phyloP scores from a whole-genome alignment of 2,888 invertebrate species.

The Acronicta aceris region DNA sequence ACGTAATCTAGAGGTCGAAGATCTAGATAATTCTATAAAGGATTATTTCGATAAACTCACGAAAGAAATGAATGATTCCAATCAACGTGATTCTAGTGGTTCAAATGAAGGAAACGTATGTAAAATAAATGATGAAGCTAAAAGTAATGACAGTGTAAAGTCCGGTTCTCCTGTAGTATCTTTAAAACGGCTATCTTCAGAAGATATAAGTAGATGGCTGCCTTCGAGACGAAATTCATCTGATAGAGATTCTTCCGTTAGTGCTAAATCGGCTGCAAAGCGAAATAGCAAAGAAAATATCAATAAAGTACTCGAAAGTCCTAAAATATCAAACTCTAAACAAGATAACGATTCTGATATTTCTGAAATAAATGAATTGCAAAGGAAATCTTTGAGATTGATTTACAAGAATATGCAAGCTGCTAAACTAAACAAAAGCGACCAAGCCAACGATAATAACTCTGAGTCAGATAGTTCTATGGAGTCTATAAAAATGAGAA shows the following conservation, averaged over 20 bases:
- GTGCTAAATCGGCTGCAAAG: slow-evolving; percentile 19
- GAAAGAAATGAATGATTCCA: slow-evolving; percentile 51
- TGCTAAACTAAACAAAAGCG: slow-evolving; percentile 6
- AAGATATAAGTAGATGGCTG: slow-evolving; percentile 63
- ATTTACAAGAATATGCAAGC: slow-evolving; percentile 16
- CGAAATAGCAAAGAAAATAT: slow-evolving; percentile 1
- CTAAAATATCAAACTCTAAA: slow-evolving; percentile 3
- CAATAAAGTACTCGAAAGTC: not conserved
- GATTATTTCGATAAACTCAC: slow-evolving; percentile 70
- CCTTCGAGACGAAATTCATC: slow-evolving; percentile 58
- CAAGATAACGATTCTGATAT: slow-evolving; percentile 15
- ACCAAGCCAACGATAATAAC: not conserved
- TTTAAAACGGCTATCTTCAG: slow-evolving; percentile 57
- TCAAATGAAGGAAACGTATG: slow-evolving; percentile 14
- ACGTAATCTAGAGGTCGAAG: slow-evolving; percentile 67
- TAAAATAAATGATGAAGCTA: slow-evolving; percentile 13
- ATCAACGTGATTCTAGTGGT: slow-evolving; percentile 22
- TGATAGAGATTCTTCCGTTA: slow-evolving; percentile 15
- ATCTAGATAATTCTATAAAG: slow-evolving; percentile 63
- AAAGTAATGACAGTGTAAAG: slow-evolving; percentile 20
- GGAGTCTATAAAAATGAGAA: slow-evolving; percentile 2
- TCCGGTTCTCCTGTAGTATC: slow-evolving; percentile 58
- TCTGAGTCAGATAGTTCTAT: slow-evolving; percentile 19
- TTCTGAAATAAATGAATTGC: slow-evolving; percentile 16
- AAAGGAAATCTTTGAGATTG: slow-evolving; percentile 18